These are phyloP conservation scores for Heliconius ismenius DNA, from an alignment of 2,888 invertebrate species.

Conservation along the genomic window DNA sequence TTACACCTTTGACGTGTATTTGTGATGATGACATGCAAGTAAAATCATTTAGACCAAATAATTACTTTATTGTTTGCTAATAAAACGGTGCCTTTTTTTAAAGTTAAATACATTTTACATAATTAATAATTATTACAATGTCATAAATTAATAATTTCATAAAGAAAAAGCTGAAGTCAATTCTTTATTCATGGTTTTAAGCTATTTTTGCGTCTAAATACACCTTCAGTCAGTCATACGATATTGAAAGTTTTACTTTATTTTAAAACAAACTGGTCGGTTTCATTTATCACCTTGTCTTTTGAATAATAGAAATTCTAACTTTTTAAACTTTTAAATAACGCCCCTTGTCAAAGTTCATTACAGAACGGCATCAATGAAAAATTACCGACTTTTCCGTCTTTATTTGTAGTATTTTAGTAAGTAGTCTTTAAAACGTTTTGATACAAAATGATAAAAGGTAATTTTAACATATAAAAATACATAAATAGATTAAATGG, in stretches of 20 bases:
- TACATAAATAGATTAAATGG: no score
- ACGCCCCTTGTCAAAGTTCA: slow-evolving; percentile 42
- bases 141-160: not conserved
- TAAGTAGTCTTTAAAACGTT: not conserved
- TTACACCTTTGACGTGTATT: not conserved
- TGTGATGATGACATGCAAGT: not conserved
- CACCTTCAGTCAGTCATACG: not conserved
- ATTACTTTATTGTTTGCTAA: no score
- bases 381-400: not conserved
- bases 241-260: slow-evolving; percentile 16
- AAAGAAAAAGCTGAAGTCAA: not conserved
- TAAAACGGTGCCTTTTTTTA: not conserved
- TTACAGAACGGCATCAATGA: not conserved
- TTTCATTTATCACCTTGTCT: slow-evolving; percentile 46
- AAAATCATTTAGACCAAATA: not conserved
- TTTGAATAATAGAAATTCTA: slow-evolving; percentile 44
- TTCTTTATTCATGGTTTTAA: not conserved
- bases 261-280: slow-evolving; percentile 43
- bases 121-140: not conserved
- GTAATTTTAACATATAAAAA: not conserved
- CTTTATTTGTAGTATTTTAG: not conserved
- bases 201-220: not conserved
- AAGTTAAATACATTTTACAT: not conserved
- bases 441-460: not conserved
- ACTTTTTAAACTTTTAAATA: slow-evolving; percentile 48